Evolutionary conservation across 2,797 vertebrate genomes (phyloP).

Genomic region (Allobates femoralis): DNA sequence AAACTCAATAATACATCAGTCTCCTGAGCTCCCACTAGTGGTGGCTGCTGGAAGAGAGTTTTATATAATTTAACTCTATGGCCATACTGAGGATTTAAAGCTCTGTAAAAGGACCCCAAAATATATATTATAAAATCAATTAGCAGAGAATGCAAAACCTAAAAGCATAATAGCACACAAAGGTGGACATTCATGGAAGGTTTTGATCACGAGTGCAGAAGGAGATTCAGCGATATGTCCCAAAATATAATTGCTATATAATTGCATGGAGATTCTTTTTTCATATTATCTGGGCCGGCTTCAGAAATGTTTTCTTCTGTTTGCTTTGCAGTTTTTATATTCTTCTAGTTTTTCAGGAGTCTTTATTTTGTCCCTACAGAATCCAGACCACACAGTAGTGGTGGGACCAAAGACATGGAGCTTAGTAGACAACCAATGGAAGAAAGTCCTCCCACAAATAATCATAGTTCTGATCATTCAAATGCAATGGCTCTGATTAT

Average conservation of each 20-base stretch:
- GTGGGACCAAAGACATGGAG: conserved; percentile 25
- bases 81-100: too few relatives aligned
- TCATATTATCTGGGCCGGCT: too few relatives aligned
- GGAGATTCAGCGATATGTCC: not conserved
- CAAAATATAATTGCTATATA: too few relatives aligned
- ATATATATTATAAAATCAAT: too few relatives aligned
- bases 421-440: conserved; percentile 47
- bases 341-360: not conserved
- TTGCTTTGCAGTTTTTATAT: not conserved
- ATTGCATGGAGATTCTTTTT: too few relatives aligned
- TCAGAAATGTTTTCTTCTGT: too few relatives aligned
- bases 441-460: not conserved
- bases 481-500: conserved; percentile 59
- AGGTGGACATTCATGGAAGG: not conserved
- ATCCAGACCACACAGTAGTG: not conserved
- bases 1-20: not conserved
- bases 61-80: not conserved
- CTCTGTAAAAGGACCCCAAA: too few relatives aligned
- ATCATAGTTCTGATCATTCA: not conserved
- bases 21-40: too few relatives aligned
- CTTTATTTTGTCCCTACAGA: conserved; percentile 2
- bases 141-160: not conserved
- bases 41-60: not conserved
- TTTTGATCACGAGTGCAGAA: not conserved
- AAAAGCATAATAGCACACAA: not conserved